A percentile compares a stretch with the other conserved stretches of the same genome.
Evolutionary conservation across 1,140 invertebrate species (phyloP).

Genomic region (Nomia melanderi): DNA sequence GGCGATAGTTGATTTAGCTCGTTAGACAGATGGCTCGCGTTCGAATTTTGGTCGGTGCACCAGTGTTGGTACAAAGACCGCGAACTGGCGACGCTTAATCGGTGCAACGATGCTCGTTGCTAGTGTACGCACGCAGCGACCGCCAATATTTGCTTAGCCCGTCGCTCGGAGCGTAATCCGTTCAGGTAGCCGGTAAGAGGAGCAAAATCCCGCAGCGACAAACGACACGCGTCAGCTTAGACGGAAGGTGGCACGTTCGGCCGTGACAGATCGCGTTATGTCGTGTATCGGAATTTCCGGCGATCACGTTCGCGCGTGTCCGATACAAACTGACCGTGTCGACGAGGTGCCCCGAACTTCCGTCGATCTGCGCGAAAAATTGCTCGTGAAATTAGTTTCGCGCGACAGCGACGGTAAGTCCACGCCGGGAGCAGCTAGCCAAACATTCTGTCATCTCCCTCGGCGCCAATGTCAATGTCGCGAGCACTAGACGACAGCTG

Average conservation of each 20-base stretch:
- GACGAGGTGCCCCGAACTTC: neutral
- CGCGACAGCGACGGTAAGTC: neutral
- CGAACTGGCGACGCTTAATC: neutral
- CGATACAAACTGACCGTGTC: neutral
- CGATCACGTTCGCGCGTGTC: neutral
- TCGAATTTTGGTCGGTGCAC: neutral
- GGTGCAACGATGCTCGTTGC: neutral
- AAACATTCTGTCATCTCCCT: neutral
- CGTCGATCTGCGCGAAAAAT: neutral
- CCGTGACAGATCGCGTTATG: neutral
- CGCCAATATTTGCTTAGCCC: neutral
- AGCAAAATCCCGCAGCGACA: slow-evolving; percentile 1
- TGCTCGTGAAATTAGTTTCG: neutral
- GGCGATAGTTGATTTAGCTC: neutral
- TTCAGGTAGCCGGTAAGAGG: slow-evolving; percentile 8
- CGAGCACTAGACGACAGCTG: neutral
- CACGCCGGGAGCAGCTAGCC: neutral
- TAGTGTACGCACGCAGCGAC: neutral
- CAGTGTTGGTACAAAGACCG: neutral
- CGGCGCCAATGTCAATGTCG: neutral
- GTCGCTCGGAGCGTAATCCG: slow-evolving; percentile 22
- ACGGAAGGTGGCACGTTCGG: neutral
- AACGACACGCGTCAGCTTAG: neutral
- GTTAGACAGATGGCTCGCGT: neutral
- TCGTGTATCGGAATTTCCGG: neutral